Evolutionary conservation across 2,113 vertebrate species (phyloP).

Genomic region (Struthidea cinerea): DNA sequence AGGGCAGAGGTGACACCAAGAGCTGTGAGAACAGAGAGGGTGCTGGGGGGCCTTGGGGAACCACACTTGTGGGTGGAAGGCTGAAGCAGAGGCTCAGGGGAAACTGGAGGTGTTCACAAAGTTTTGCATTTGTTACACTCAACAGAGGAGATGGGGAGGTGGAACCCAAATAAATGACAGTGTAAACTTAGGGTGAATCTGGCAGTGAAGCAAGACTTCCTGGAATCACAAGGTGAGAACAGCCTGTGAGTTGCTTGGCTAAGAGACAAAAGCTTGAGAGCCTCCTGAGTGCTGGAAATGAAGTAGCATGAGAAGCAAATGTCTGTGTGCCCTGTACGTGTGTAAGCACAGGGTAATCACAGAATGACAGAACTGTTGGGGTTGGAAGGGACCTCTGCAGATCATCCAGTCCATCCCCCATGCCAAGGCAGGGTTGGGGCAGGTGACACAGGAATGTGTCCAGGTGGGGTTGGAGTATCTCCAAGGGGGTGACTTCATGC

Average conservation of each 20-base stretch:
- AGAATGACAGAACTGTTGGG: not conserved
- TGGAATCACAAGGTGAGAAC: constrained; percentile 11
- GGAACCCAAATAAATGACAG: not conserved
- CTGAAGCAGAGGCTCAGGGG: constrained; percentile 29
- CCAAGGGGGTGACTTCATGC: not conserved
- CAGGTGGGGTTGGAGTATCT: not conserved
- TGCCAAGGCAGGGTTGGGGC: not conserved
- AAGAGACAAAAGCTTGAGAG: not conserved
- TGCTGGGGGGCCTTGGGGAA: not conserved
- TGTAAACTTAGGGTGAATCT: not conserved
- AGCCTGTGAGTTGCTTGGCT: not conserved
- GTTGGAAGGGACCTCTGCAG: not conserved
- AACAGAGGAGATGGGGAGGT: not conserved
- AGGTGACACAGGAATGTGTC: not conserved
- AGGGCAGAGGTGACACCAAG: constrained; percentile 21
- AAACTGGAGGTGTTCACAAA: not conserved
- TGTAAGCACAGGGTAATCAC: not conserved
- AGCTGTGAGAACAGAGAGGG: not conserved
- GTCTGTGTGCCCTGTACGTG: not conserved
- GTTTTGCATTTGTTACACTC: not conserved
- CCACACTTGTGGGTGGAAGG: not conserved
- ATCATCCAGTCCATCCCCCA: not conserved
- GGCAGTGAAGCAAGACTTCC: constrained; percentile 27
- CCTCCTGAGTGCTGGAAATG: not conserved
- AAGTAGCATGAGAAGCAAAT: not conserved